A percentile compares a stretch with the other conserved stretches of the same genome.
These are phyloP conservation scores for Lucilia sericata DNA, from an alignment of 1,140 invertebrate genomes.

Conservation along the genomic window DNA sequence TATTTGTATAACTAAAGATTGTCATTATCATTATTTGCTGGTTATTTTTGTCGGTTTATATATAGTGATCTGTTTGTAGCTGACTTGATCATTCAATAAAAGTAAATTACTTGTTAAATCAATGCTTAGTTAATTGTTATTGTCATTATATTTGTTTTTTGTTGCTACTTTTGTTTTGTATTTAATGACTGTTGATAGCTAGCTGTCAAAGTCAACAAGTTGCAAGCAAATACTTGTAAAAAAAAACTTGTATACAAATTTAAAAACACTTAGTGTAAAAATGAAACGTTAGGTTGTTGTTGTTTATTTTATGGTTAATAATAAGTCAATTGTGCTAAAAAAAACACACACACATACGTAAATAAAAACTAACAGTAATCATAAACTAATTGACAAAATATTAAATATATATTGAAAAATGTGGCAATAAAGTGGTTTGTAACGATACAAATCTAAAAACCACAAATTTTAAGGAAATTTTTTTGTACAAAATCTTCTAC, in stretches of 20 bases:
- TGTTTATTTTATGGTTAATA: not conserved
- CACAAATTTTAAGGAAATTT: too few relatives aligned
- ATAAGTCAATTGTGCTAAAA: not conserved
- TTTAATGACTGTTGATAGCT: conserved; percentile 18
- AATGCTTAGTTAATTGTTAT: conserved; percentile 25
- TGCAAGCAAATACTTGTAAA: not conserved
- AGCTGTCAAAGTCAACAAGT: conserved; percentile 23
- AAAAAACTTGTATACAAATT: conserved; percentile 13
- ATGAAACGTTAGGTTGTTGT: not conserved
- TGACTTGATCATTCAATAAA: not conserved
- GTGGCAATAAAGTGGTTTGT: not conserved
- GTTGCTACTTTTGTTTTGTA: not conserved
- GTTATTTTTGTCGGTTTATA: not conserved
- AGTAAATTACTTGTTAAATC: conserved; percentile 21
- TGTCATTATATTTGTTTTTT: not conserved
- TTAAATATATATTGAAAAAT: not conserved
- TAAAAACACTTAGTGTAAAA: not conserved
- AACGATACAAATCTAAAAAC: too few relatives aligned
- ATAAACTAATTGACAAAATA: not conserved
- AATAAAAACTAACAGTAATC: not conserved
- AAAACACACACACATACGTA: not conserved
- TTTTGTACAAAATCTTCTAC: too few relatives aligned
- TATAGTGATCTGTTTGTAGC: not conserved
- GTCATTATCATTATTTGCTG: not conserved
- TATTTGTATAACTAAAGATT: not conserved